phyloP scores from a whole-genome alignment of 2,113 vertebrate genomes.

The Salvelinus fontinalis region DNA sequence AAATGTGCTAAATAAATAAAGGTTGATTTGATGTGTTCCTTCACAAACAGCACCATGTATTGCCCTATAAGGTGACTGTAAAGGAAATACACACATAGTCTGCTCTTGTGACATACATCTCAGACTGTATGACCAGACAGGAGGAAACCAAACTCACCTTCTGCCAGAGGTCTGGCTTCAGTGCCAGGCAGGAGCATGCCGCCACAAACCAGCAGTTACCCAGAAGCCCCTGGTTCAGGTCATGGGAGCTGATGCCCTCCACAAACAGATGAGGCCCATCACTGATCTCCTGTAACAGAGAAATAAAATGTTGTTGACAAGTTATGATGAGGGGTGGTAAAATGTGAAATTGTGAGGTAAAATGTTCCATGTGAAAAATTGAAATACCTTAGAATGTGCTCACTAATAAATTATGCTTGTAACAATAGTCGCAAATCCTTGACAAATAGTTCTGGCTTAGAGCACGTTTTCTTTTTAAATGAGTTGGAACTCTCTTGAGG shows the following conservation, averaged over 20 bases:
- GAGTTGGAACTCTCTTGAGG: not conserved
- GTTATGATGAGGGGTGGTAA: no score
- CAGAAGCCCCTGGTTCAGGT: constrained; percentile 85
- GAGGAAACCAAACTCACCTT: constrained; percentile 67
- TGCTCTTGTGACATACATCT: not conserved
- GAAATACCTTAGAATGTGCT: not conserved
- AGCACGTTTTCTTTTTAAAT: constrained; percentile 2
- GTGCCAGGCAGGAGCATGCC: constrained; percentile 88
- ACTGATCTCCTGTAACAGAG: constrained; percentile 78
- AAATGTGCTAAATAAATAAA: not conserved
- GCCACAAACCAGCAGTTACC: constrained; percentile 93
- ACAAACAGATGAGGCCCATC: constrained; percentile 82
- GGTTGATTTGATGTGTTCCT: not conserved
- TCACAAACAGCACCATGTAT: not conserved
- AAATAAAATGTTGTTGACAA: not conserved
- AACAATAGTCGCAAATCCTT: not conserved
- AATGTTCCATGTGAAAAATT: not conserved
- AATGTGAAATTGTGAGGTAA: no score
- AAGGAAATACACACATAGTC: not conserved
- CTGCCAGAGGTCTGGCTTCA: constrained; percentile 83
- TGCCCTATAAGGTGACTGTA: no score
- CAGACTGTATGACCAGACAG: not conserved
- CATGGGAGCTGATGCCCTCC: constrained; percentile 87
- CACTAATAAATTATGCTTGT: not conserved
- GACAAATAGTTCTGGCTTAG: not conserved